Conservation (phyloP, 2,888 invertebrate species). For the Eugnorisma glareosa region DNA sequence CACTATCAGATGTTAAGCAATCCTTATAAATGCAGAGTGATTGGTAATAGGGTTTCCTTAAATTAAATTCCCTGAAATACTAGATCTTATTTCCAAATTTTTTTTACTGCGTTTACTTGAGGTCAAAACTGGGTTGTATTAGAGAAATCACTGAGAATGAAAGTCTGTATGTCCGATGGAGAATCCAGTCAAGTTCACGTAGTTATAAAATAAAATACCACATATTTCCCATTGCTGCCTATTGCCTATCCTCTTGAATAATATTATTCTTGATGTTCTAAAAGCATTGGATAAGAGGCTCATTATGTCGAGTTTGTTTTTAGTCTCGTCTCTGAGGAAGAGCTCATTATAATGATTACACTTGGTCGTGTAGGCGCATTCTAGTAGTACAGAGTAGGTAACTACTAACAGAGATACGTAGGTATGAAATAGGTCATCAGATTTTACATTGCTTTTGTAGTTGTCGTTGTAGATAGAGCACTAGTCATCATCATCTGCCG, state of each 20-base stretch:
- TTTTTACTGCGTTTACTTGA: neutral
- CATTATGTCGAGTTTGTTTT: slow-evolving; percentile 2
- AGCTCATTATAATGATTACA: slow-evolving; percentile 16
- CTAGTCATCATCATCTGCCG: neutral
- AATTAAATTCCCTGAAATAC: neutral
- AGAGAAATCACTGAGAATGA: neutral
- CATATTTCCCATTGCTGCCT: neutral
- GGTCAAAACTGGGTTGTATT: neutral
- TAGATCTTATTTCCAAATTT: neutral
- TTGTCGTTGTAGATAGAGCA: neutral
- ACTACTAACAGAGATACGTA: neutral
- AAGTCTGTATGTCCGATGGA: neutral
- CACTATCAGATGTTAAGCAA: neutral
- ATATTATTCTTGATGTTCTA: neutral
- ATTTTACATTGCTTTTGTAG: neutral
- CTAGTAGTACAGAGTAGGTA: neutral
- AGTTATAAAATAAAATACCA: neutral
- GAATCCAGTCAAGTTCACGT: neutral
- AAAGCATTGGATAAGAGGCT: slow-evolving; percentile 3
- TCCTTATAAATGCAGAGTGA: neutral
- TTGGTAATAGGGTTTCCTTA: neutral
- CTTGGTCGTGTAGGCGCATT: neutral
- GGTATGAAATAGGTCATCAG: neutral
- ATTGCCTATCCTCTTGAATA: neutral
- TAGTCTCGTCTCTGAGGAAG: slow-evolving; percentile 8